Evolutionary conservation across 2,113 vertebrate species (phyloP).

Genomic region (Silurus asotus): DNA sequence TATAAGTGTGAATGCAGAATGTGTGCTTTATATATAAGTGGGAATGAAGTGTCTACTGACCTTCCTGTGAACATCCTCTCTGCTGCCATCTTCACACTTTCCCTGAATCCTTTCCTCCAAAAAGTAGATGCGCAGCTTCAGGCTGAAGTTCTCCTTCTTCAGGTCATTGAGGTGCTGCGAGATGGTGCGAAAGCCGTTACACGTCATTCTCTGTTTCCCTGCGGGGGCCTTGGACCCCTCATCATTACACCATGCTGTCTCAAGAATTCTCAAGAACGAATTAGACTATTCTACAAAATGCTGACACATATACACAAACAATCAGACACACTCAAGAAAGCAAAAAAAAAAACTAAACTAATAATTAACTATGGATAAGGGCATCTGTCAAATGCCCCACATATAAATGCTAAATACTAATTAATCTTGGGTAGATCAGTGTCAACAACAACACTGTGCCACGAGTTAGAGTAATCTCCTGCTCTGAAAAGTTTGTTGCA

Average conservation of each 20-base stretch:
- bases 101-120: conserved; percentile 94
- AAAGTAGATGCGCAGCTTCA: conserved; percentile 97
- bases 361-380: neutral
- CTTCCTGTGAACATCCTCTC: conserved; percentile 82
- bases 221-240: conserved; percentile 69
- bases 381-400: no score
- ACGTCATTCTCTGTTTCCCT: conserved; percentile 73
- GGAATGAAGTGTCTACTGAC: conserved; percentile 69
- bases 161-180: conserved; percentile 98
- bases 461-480: conserved; percentile 45
- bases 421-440: conserved; percentile 4
- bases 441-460: conserved; percentile 27
- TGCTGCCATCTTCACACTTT: conserved; percentile 85
- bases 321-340: neutral
- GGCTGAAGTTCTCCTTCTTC: conserved; percentile 99
- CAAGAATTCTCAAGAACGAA: conserved; percentile 7
- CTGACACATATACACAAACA: neutral
- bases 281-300: conserved; percentile 4
- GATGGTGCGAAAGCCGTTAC: conserved; percentile 92
- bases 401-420: no score
- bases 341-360: neutral
- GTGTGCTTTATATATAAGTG: no score
- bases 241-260: conserved; percentile 62
- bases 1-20: neutral
- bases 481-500: neutral